phyloP scores from a whole-genome alignment of 2,113 vertebrate species.

The Euleptes europaea region DNA sequence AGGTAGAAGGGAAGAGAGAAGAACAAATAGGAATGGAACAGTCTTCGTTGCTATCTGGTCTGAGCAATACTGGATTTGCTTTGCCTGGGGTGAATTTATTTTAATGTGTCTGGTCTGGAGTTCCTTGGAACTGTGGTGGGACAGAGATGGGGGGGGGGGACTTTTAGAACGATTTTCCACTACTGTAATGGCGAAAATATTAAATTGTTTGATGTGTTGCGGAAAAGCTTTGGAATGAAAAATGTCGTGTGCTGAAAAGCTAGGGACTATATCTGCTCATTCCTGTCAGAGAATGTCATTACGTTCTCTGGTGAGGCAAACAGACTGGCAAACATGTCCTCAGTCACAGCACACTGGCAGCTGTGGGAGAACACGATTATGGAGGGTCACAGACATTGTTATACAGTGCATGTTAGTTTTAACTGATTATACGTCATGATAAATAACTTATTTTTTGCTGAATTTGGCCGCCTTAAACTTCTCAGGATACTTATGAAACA shows the following conservation, averaged over 20 bases:
- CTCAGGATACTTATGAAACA: conserved; percentile 10
- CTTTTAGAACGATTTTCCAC: conserved; percentile 24
- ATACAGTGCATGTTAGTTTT: conserved; percentile 4
- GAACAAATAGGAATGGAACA: not conserved
- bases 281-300: conserved; percentile 36
- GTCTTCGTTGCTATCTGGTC: not conserved
- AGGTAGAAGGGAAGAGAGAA: not conserved
- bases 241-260: conserved; percentile 18
- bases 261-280: not conserved
- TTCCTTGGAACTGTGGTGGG: not conserved
- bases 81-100: not conserved
- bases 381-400: conserved; percentile 33
- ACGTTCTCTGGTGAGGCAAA: not conserved
- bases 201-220: conserved; percentile 17
- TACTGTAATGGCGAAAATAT: conserved; percentile 16
- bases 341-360: conserved; percentile 13
- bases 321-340: not conserved
- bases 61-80: not conserved
- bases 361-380: conserved; percentile 26
- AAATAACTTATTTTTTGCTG: conserved; percentile 25
- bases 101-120: conserved; percentile 10
- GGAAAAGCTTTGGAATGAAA: conserved; percentile 32
- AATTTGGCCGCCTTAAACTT: conserved; percentile 32
- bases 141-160: not conserved
- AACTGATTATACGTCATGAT: not conserved